These are phyloP conservation scores for Eugnorisma glareosa DNA, from an alignment of 2,888 invertebrate species.

Conservation along the genomic window DNA sequence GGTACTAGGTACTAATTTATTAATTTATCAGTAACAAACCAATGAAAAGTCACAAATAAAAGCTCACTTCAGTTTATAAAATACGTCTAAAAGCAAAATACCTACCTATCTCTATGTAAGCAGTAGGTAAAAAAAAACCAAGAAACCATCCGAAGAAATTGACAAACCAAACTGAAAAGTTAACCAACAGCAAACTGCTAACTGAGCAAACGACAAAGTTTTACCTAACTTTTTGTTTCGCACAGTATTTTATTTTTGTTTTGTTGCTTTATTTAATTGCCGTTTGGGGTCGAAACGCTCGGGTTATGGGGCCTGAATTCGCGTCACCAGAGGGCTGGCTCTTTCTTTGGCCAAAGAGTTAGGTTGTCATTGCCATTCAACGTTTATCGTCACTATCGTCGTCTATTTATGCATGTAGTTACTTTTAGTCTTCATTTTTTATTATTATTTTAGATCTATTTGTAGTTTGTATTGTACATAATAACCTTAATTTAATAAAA, in stretches of 20 bases:
- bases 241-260: neutral
- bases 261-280: neutral
- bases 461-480: no score
- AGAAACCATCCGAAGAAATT: constrained; percentile 5
- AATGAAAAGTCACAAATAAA: neutral
- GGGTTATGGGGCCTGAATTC: no score
- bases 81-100: neutral
- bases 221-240: constrained; percentile 8
- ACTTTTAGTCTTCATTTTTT: no score
- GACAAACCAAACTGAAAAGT: constrained; percentile 29
- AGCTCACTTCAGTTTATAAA: neutral
- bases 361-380: no score
- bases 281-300: no score
- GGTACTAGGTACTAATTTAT: no score
- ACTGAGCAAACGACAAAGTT: constrained; percentile 25
- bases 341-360: no score
- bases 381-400: no score
- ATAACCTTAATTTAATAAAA: no score
- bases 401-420: no score
- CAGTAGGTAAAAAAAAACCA: neutral
- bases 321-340: no score
- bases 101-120: neutral
- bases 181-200: constrained; percentile 23
- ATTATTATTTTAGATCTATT: no score
- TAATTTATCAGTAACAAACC: neutral